A percentile compares a stretch with the other conserved stretches of the same genome.
Conservation (phyloP, 2,113 vertebrate species). For the Phrynosoma platyrhinos region DNA sequence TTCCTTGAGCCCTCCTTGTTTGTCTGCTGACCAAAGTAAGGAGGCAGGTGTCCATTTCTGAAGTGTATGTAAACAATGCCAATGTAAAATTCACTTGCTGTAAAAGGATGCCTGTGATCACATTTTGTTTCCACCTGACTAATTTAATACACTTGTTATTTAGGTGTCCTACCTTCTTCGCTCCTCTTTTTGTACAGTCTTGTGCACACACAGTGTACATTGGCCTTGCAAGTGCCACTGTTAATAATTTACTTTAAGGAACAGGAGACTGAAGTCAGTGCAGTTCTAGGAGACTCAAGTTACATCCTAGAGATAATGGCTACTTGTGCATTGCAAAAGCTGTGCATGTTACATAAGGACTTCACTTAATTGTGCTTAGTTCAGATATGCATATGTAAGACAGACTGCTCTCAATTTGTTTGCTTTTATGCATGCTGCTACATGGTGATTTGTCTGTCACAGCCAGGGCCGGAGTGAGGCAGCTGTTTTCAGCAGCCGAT, state of each 20-base stretch:
- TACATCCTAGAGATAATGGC: not conserved
- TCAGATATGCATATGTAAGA: not conserved
- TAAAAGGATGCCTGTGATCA: slow-evolving; percentile 65
- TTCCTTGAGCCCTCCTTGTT: not conserved
- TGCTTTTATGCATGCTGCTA: not conserved
- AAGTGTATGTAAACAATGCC: slow-evolving; percentile 50
- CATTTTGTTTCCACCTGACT: slow-evolving; percentile 64
- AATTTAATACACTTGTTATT: slow-evolving; percentile 40
- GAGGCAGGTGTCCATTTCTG: slow-evolving; percentile 9
- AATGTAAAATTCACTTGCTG: slow-evolving; percentile 65
- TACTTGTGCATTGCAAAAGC: slow-evolving; percentile 22
- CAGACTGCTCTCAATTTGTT: not conserved
- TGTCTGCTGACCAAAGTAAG: not conserved
- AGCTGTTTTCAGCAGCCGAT: too few species aligned
- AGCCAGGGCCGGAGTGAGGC: not conserved
- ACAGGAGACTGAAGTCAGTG: slow-evolving; percentile 32
- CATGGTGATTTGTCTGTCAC: slow-evolving; percentile 15
- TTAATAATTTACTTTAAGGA: slow-evolving; percentile 66
- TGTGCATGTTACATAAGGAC: not conserved
- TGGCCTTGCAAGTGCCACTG: slow-evolving; percentile 31
- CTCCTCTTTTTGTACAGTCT: slow-evolving; percentile 18
- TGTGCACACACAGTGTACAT: not conserved
- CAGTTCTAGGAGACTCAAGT: slow-evolving; percentile 14
- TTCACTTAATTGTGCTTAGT: not conserved
- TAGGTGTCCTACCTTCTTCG: slow-evolving; percentile 32